A percentile compares a stretch with the other conserved stretches of the same genome.
phyloP scores from a whole-genome alignment of 2,113 vertebrate species.

The Macquaria australasica region DNA sequence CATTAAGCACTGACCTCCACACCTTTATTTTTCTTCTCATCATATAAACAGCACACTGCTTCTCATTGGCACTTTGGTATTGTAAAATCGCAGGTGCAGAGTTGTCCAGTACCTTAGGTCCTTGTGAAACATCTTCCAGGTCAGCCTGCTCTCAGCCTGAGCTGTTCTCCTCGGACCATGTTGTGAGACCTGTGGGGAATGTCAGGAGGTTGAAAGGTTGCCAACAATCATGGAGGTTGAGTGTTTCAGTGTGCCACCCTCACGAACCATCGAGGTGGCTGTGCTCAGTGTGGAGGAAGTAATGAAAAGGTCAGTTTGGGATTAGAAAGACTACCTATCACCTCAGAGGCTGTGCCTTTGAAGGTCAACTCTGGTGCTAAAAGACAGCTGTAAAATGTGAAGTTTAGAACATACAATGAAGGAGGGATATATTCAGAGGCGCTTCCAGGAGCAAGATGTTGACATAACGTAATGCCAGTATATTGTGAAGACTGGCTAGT shows the following conservation, averaged over 20 bases:
- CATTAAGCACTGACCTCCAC: too few species aligned
- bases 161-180: background rate
- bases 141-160: background rate
- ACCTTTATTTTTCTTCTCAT: too few species aligned
- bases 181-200: conserved; percentile 18
- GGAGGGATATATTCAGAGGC: background rate
- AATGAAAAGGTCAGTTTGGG: conserved; percentile 35
- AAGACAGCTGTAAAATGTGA: background rate
- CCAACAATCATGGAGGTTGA: conserved; percentile 14
- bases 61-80: too few species aligned
- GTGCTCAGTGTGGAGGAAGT: conserved; percentile 14
- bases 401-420: background rate
- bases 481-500: background rate
- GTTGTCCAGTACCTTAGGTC: too few species aligned
- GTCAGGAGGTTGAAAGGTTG: conserved; percentile 42
- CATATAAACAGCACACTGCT: too few species aligned
- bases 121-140: background rate
- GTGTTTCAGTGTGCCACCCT: conserved; percentile 21
- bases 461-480: background rate
- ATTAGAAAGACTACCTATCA: conserved; percentile 21
- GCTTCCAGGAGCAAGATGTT: background rate
- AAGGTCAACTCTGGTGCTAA: conserved; percentile 27
- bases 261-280: background rate
- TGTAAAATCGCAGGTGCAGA: too few species aligned
- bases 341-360: conserved; percentile 23